phyloP scores from a whole-genome alignment of 1,140 invertebrate genomes.

The Aplysia californica region DNA sequence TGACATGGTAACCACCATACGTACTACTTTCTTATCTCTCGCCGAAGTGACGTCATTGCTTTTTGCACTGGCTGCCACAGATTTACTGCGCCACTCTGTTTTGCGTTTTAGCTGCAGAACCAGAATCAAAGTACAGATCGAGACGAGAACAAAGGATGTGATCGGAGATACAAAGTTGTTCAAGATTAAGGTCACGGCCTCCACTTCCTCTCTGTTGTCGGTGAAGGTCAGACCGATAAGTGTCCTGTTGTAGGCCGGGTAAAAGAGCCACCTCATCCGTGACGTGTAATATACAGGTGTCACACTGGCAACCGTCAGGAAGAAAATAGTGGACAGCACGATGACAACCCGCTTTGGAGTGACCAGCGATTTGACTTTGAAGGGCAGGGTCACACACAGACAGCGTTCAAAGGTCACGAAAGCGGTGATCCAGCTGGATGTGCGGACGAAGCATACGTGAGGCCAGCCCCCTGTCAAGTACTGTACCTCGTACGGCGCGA shows the following conservation, averaged over 20 bases:
- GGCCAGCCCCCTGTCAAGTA: background rate
- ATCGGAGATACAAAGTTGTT: background rate
- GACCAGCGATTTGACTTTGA: conserved; percentile 1
- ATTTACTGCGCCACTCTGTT: background rate
- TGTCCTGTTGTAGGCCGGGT: background rate
- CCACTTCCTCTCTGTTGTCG: background rate
- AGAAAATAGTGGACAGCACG: background rate
- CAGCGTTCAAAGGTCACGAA: conserved; percentile 3
- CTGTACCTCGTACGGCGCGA: background rate
- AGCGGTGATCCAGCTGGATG: background rate
- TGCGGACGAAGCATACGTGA: background rate
- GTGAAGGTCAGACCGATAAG: background rate
- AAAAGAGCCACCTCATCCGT: background rate
- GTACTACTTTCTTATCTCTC: background rate
- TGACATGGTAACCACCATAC: background rate
- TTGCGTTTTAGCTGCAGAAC: background rate
- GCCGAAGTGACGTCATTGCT: background rate
- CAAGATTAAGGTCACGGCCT: background rate
- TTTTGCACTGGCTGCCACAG: background rate
- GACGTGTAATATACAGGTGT: background rate
- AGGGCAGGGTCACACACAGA: background rate
- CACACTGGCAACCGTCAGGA: background rate
- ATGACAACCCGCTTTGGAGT: background rate
- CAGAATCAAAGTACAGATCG: background rate
- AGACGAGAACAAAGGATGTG: background rate